A percentile compares a stretch with the other conserved stretches of the same genome.
Conservation (phyloP, 2,113 vertebrate genomes). For the Aphelocoma coerulescens region DNA sequence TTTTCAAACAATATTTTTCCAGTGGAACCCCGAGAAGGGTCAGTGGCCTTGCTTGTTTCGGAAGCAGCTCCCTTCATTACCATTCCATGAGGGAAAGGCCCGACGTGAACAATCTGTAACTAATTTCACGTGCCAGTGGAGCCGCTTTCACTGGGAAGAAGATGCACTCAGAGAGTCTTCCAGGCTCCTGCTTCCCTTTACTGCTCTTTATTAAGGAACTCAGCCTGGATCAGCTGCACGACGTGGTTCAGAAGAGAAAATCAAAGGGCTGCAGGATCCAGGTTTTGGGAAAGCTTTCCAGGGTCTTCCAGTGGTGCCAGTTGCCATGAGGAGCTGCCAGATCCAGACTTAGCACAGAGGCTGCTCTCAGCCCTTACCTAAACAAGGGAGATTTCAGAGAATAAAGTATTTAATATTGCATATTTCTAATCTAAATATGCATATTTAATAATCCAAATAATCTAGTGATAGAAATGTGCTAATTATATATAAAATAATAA, state of each 20-base stretch:
- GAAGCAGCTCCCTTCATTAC: constrained; percentile 34
- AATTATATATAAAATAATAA: background rate
- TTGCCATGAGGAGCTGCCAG: accelerated
- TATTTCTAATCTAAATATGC: background rate
- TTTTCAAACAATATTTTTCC: background rate
- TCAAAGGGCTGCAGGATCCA: background rate
- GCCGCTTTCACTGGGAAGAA: background rate
- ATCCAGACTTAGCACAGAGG: background rate
- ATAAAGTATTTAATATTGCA: accelerated
- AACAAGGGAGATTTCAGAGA: background rate
- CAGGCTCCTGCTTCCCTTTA: background rate
- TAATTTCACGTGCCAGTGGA: constrained; percentile 5
- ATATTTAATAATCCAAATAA: background rate
- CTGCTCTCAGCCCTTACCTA: background rate
- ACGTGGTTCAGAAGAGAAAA: background rate
- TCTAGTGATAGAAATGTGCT: background rate
- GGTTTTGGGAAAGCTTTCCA: background rate
- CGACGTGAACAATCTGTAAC: background rate
- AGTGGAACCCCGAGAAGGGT: background rate
- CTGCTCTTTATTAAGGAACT: background rate
- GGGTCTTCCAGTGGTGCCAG: accelerated
- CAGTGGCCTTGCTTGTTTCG: constrained; percentile 16
- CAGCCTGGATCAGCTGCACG: background rate
- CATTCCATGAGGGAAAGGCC: background rate
- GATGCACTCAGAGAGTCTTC: background rate